These are phyloP conservation scores for Chaenodraco wilsoni DNA, from an alignment of 2,797 vertebrate genomes.

Conservation along the genomic window DNA sequence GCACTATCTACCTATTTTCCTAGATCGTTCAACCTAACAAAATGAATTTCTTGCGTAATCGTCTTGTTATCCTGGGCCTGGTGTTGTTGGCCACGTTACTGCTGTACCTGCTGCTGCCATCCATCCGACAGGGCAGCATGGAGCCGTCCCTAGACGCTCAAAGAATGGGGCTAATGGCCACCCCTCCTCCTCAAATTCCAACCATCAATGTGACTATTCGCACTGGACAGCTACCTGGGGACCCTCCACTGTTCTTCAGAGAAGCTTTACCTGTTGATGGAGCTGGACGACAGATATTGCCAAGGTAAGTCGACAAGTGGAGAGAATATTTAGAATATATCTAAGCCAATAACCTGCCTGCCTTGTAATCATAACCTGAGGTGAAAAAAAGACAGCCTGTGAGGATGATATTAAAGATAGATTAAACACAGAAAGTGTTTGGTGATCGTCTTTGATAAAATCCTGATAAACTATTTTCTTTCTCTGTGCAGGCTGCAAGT, in stretches of 20 bases:
- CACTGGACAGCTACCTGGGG: conserved; percentile 84
- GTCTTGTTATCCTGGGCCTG: conserved; percentile 86
- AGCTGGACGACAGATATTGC: conserved; percentile 75
- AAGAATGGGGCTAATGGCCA: conserved; percentile 72
- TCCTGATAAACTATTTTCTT: neutral
- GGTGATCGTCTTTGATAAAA: neutral
- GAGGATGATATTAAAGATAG: neutral
- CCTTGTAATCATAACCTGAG: neutral
- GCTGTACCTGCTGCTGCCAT: conserved; percentile 89
- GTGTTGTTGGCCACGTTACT: conserved; percentile 87
- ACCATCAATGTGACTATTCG: conserved; percentile 83
- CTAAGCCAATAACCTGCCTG: neutral
- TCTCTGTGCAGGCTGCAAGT: conserved; percentile 84
- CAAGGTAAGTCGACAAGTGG: conserved; percentile 80
- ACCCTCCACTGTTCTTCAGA: conserved; percentile 90
- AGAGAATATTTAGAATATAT: neutral
- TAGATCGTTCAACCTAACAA: conserved; percentile 54
- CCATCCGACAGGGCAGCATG: conserved; percentile 84
- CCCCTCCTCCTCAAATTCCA: conserved; percentile 62
- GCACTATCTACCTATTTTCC: conserved; percentile 34
- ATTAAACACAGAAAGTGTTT: neutral
- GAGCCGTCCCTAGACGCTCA: conserved; percentile 81
- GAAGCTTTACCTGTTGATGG: conserved; percentile 85
- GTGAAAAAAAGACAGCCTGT: neutral
- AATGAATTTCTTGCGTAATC: conserved; percentile 88